Evolutionary conservation across 30 jellyfish, hydroid and myxozoan species (phyloP).

Genomic region (Mastigias papua): DNA sequence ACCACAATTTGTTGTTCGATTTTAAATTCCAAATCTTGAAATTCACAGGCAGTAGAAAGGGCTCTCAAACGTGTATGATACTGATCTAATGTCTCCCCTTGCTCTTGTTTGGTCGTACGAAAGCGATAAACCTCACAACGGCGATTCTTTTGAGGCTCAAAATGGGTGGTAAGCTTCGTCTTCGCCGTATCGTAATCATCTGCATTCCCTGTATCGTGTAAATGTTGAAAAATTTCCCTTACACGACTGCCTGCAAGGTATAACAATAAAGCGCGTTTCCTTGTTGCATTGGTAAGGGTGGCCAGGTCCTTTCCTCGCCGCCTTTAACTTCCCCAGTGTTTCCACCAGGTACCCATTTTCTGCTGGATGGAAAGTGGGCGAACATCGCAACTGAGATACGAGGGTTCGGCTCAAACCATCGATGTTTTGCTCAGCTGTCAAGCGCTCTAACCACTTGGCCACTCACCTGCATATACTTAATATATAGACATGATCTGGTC

Average conservation of each 20-base stretch:
- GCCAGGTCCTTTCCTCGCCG: no score
- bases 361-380: no score
- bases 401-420: no score
- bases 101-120: conserved; percentile 17
- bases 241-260: conserved; percentile 36
- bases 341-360: no score
- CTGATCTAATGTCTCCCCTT: neutral
- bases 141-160: conserved; percentile 24
- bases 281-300: neutral
- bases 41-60: conserved; percentile 8
- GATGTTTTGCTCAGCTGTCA: no score
- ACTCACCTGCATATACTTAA: no score
- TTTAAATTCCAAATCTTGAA: conserved; percentile 16
- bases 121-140: conserved; percentile 29
- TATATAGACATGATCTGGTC: no score
- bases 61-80: neutral
- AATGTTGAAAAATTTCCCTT: conserved; percentile 22
- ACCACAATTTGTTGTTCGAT: neutral
- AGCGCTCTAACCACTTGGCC: no score
- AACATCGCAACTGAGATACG: no score
- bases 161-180: neutral
- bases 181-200: neutral
- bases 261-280: conserved; percentile 21
- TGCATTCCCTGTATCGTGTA: neutral
- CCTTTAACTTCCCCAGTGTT: no score